Evolutionary conservation across 1,140 invertebrate species (phyloP).

Genomic region (Atta cephalotes): DNA sequence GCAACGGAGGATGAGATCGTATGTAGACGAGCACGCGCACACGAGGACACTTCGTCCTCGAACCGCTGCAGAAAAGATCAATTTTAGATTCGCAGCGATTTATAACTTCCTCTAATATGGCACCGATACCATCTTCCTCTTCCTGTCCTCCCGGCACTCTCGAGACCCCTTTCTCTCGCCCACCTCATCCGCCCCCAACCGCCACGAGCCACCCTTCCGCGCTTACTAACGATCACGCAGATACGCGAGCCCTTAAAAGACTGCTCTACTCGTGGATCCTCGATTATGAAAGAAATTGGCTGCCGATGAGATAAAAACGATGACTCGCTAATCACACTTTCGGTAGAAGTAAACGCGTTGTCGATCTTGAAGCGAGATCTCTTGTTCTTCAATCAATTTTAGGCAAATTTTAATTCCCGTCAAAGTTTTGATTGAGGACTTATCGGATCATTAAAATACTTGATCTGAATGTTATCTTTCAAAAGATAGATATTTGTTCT

Average conservation of each 20-base stretch:
- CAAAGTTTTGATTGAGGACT: background rate
- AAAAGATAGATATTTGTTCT: background rate
- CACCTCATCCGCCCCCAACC: conserved; percentile 23
- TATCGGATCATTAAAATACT: background rate
- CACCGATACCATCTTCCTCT: conserved; percentile 80
- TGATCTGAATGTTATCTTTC: background rate
- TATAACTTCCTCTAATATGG: conserved; percentile 87
- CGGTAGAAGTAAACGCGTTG: background rate
- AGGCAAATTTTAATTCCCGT: background rate
- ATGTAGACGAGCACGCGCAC: conserved; percentile 71
- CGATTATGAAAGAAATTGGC: conserved; percentile 58
- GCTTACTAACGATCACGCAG: conserved; percentile 40
- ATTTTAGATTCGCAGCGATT: conserved; percentile 86
- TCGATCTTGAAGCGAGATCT: background rate
- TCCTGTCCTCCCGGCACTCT: conserved; percentile 78
- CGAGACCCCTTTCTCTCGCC: conserved; percentile 81
- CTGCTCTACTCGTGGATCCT: conserved; percentile 35
- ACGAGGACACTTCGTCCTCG: conserved; percentile 56
- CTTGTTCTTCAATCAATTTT: background rate
- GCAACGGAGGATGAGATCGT: conserved; percentile 73
- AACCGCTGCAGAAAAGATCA: conserved; percentile 85
- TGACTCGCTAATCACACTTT: conserved; percentile 21
- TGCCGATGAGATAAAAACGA: conserved; percentile 17
- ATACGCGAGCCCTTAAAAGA: conserved; percentile 61
- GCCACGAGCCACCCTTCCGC: conserved; percentile 22